Evolutionary conservation across 2,797 vertebrate genomes (phyloP).

Genomic region (Clarias platycephalus): DNA sequence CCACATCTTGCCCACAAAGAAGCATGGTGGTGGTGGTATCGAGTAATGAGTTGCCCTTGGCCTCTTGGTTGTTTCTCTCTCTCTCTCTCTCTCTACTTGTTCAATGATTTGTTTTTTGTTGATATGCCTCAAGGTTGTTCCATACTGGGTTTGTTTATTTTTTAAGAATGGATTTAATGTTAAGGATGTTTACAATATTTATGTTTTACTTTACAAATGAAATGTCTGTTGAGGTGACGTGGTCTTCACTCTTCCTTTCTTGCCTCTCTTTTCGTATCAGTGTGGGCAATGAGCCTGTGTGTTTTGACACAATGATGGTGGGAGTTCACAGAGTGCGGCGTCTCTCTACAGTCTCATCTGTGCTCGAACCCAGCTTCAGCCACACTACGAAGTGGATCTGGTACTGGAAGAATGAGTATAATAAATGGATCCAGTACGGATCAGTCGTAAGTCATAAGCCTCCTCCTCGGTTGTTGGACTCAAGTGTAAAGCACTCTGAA

Average conservation of each 20-base stretch:
- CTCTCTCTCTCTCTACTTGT: background rate
- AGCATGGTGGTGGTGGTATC: background rate
- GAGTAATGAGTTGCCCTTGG: background rate
- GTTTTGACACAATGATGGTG: conserved; percentile 51
- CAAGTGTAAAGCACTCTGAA: background rate
- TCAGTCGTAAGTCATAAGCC: conserved; percentile 37
- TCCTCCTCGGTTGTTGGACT: background rate
- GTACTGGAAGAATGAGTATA: conserved; percentile 55
- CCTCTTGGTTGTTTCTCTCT: background rate
- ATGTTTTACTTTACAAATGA: background rate
- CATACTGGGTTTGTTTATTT: background rate
- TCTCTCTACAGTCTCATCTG: conserved; percentile 57
- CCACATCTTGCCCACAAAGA: background rate
- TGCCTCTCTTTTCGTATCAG: conserved; percentile 19
- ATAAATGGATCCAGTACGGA: conserved; percentile 48
- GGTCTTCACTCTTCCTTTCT: background rate
- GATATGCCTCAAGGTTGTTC: background rate
- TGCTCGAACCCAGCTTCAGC: conserved; percentile 33
- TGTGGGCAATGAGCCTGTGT: conserved; percentile 17
- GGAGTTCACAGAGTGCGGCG: conserved; percentile 46
- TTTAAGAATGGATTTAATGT: background rate
- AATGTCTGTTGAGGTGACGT: background rate
- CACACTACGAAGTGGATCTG: conserved; percentile 58
- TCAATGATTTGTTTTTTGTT: background rate
- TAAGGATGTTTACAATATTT: background rate